These are phyloP conservation scores for Ommatoiulus sabulosus DNA, from an alignment of 2,888 invertebrate species.

Conservation along the genomic window DNA sequence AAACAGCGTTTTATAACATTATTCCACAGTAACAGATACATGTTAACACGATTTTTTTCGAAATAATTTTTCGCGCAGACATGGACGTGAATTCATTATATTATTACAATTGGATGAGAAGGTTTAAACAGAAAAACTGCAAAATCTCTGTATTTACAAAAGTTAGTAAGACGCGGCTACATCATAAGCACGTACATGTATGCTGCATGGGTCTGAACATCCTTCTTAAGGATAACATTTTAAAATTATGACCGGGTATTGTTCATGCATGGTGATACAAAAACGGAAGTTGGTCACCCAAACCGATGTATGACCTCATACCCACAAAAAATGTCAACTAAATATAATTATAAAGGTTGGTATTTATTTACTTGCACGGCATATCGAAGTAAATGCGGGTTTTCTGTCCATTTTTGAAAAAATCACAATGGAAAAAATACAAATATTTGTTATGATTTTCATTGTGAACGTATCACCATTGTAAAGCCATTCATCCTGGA, in stretches of 20 bases:
- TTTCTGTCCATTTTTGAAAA: conserved; percentile 2
- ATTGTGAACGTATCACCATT: conserved; percentile 8
- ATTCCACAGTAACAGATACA: conserved; percentile 43
- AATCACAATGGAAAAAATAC: conserved; percentile 31
- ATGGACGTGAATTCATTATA: neutral
- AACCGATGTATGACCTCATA: conserved; percentile 35
- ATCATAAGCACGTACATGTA: too few relatives aligned
- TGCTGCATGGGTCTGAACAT: neutral
- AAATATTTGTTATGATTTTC: conserved; percentile 41
- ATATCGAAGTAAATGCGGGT: conserved; percentile 6
- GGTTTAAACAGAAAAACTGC: neutral
- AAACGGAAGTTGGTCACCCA: conserved; percentile 23
- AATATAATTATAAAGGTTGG: neutral
- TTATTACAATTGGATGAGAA: neutral
- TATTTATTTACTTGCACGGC: neutral
- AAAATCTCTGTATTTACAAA: neutral
- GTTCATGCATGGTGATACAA: neutral
- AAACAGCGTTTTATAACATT: conserved; percentile 21
- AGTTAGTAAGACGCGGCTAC: too few relatives aligned
- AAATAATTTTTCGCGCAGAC: neutral
- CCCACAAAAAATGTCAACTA: neutral
- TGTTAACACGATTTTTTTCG: neutral
- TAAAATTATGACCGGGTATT: neutral
- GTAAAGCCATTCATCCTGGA: conserved; percentile 29
- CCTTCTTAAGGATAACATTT: conserved; percentile 13